Percentiles rank a stretch among this genome's conserved stretches.
Conservation (phyloP, 1,140 invertebrate species). For the Euura saliciscinereae region DNA sequence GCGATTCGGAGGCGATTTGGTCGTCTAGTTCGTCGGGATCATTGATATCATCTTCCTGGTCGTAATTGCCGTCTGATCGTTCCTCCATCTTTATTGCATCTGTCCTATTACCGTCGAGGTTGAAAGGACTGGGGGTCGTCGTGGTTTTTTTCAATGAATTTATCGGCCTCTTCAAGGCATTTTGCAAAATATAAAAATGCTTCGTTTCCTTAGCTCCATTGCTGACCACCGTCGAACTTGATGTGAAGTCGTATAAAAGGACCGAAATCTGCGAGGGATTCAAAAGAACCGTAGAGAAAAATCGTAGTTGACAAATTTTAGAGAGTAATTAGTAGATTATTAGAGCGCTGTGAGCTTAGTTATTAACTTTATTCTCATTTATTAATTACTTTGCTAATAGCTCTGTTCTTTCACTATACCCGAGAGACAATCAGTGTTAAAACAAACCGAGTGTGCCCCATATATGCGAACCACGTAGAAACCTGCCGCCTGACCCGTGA, state of each 20-base stretch:
- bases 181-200: slow-evolving; percentile 51
- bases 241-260: slow-evolving; percentile 56
- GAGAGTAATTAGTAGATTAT: background rate
- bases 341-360: background rate
- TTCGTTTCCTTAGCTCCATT: slow-evolving; percentile 52
- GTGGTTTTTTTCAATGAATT: background rate
- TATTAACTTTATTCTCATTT: background rate
- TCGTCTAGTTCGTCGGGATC: slow-evolving; percentile 3
- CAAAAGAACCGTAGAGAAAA: background rate
- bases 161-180: slow-evolving; percentile 22
- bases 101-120: background rate
- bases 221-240: slow-evolving; percentile 45
- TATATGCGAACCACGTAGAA: slow-evolving; percentile 55
- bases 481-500: slow-evolving; percentile 43
- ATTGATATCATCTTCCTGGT: background rate
- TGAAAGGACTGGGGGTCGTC: background rate
- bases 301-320: background rate
- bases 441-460: slow-evolving; percentile 49
- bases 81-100: slow-evolving; percentile 24
- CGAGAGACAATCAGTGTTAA: slow-evolving; percentile 38
- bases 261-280: slow-evolving; percentile 44
- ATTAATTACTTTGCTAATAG: slow-evolving; percentile 13
- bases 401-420: background rate
- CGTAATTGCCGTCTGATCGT: slow-evolving; percentile 27
- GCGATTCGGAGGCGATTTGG: slow-evolving; percentile 1